phyloP scores from a whole-genome alignment of 2,113 vertebrate genomes.

The Osmerus eperlanus region DNA sequence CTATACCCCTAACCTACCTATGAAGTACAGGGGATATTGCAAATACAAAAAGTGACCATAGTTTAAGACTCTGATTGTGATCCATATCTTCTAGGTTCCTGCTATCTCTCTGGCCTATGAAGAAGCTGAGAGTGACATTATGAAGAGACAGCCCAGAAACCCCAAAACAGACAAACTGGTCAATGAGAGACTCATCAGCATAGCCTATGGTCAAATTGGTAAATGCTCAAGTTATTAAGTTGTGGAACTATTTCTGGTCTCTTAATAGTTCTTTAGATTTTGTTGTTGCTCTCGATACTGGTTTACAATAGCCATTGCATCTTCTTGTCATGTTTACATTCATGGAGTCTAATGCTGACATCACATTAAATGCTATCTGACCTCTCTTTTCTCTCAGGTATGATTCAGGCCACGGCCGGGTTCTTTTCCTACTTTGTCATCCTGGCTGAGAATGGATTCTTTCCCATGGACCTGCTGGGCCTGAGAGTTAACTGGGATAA shows the following conservation, averaged over 20 bases:
- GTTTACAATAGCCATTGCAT: too few relatives aligned
- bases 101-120: conserved; percentile 94
- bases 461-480: conserved; percentile 80
- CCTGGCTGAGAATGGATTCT: conserved; percentile 92
- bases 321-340: too few relatives aligned
- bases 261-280: too few relatives aligned
- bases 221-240: conserved; percentile 10
- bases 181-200: conserved; percentile 91
- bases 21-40: neutral
- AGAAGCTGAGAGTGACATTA: conserved; percentile 92
- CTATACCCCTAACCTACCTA: neutral
- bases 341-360: too few relatives aligned
- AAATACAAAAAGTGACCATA: neutral
- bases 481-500: conserved; percentile 87
- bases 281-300: too few relatives aligned
- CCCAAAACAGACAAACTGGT: conserved; percentile 90
- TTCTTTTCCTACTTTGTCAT: conserved; percentile 97
- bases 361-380: neutral
- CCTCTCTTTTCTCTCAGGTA: conserved; percentile 61
- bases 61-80: neutral
- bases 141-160: conserved; percentile 94
- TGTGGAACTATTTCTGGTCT: too few relatives aligned
- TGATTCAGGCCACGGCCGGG: conserved; percentile 91
- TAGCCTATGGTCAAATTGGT: conserved; percentile 94
- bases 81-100: conserved; percentile 74